Conservation (phyloP, 30 jellyfish, hydroid and myxozoan species). For the Hydra vulgaris region DNA sequence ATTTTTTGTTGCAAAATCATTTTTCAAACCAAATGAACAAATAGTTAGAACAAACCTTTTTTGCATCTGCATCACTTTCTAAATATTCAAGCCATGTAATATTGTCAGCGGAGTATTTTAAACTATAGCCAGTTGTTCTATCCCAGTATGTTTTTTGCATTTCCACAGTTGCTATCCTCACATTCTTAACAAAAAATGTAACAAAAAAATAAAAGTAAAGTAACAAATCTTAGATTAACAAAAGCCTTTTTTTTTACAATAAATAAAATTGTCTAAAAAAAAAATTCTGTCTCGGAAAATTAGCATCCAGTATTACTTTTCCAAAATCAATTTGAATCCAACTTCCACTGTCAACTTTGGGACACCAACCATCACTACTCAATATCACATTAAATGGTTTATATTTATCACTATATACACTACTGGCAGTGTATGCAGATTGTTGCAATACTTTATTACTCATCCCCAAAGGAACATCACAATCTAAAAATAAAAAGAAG, state of each 20-base stretch:
- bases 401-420: background rate
- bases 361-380: constrained; percentile 25
- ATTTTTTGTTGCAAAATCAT: no score
- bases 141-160: constrained; percentile 16
- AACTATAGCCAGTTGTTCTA: constrained; percentile 14
- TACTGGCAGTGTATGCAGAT: constrained; percentile 41
- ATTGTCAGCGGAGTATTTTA: constrained; percentile 7
- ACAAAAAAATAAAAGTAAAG: no score
- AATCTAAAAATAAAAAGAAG: background rate
- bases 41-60: background rate
- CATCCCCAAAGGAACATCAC: background rate
- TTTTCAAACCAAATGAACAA: background rate
- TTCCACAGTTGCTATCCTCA: background rate
- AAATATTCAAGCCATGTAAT: constrained; percentile 9
- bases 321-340: constrained; percentile 55
- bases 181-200: no score
- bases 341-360: constrained; percentile 16
- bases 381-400: constrained; percentile 12
- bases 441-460: constrained; percentile 12
- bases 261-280: no score
- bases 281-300: no score
- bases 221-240: no score
- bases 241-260: no score
- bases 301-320: no score
- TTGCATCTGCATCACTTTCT: constrained; percentile 12